Percentiles rank a stretch among this genome's conserved stretches.
These are phyloP conservation scores for Caranx ignobilis DNA, from an alignment of 2,113 vertebrate species.

Conservation along the genomic window DNA sequence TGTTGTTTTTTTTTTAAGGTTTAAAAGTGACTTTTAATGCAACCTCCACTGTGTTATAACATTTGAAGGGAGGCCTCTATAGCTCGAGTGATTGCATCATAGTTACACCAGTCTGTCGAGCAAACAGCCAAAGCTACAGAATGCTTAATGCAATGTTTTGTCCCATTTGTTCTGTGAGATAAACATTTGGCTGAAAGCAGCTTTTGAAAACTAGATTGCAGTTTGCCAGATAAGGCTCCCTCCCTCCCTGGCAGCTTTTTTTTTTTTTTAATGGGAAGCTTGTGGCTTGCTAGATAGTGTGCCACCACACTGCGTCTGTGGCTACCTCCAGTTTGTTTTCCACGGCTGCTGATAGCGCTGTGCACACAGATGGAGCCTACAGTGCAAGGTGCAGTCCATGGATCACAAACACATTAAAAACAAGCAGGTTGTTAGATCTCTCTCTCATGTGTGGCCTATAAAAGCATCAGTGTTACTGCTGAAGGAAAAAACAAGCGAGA, in stretches of 20 bases:
- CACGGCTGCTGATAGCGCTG: slow-evolving; percentile 27
- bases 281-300: slow-evolving; percentile 34
- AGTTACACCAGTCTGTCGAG: slow-evolving; percentile 33
- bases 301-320: slow-evolving; percentile 29
- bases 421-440: background rate
- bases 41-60: background rate
- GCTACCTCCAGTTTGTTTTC: slow-evolving; percentile 58
- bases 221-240: slow-evolving; percentile 67
- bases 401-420: slow-evolving; percentile 5
- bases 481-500: no score
- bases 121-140: slow-evolving; percentile 11
- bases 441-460: background rate
- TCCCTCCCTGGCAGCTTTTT: slow-evolving; percentile 55
- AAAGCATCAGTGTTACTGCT: no score
- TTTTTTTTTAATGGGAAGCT: slow-evolving; percentile 61
- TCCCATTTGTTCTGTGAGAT: slow-evolving; percentile 66
- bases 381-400: slow-evolving; percentile 17
- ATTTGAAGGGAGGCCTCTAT: background rate
- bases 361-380: slow-evolving; percentile 38
- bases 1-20: background rate
- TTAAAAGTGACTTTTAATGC: slow-evolving; percentile 19
- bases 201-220: slow-evolving; percentile 66
- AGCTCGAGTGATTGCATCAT: slow-evolving; percentile 46
- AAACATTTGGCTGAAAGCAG: slow-evolving; percentile 62
- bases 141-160: slow-evolving; percentile 47